Evolutionary conservation across 2,888 invertebrate species (phyloP), one percentile per base, ranked within the genome.

Genomic region (Germaria angustata): DNA sequence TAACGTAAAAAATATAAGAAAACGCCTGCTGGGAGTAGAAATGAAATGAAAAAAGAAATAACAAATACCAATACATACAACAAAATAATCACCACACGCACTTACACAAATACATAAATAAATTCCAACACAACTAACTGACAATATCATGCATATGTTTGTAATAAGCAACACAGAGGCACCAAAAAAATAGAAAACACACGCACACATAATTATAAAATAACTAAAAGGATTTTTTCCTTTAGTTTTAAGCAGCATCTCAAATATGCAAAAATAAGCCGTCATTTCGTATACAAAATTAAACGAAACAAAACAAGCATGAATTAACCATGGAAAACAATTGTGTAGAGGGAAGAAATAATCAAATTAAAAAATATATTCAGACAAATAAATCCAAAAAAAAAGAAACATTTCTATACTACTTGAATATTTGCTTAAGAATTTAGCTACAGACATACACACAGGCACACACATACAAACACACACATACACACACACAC

Each of bases 11-110:
- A 72, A 71, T 6, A 39, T 77, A 80, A 85, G 86, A 85, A 84
- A 84, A 86, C 85, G 84, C 84, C 86, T 85, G 85, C 84, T 82
- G 76, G 65, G 81, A 81, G 80, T 57, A 69, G 46, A 71, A 80
- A 73, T 49, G 36, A 75, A 71, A 32, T 68, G 68, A 57, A 80
- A 80, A 68, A 66, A 72, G 24, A 80, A 75, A 84, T 69, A 81
- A 81, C 79, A 76, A 76, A 81, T 82, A 66, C 79, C 82, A 61
- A 82, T 82, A 79, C 82, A 82, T 76, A 79, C 79, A 82, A 76
- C 57, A 13, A 66, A 72, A 82, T 82, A 82, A 82, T 82, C 79
- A 75, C 79, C 72, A 82, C 71, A 65, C 9, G 28, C 28, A 46
- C 44, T 32, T 8, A 22, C 59, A 59, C 59, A 53, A 2, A n/a